phyloP scores from a whole-genome alignment of 2,888 invertebrate genomes.

The Dysmachus trigonus region DNA sequence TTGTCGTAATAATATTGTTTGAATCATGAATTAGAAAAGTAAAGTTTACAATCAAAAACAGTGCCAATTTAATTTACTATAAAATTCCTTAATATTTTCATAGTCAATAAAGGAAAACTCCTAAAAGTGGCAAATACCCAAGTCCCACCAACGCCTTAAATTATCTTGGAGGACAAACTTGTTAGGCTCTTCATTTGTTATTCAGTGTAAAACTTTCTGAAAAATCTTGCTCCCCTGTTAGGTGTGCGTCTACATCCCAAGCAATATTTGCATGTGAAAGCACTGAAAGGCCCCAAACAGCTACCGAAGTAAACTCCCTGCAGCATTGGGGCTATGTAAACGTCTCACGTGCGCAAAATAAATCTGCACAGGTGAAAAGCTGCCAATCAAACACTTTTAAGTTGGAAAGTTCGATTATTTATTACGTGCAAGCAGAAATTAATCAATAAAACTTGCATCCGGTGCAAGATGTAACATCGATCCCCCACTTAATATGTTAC shows the following conservation, averaged over 20 bases:
- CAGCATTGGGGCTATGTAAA: background rate
- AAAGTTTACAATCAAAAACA: background rate
- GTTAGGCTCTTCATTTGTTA: background rate
- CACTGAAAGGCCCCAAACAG: background rate
- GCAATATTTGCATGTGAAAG: background rate
- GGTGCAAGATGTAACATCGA: background rate
- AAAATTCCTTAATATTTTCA: background rate
- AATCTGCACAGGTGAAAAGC: background rate
- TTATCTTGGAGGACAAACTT: background rate
- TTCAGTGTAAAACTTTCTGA: background rate
- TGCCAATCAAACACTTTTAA: background rate
- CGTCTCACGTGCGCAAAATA: conserved; percentile 1
- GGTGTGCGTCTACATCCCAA: background rate
- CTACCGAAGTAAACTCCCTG: background rate
- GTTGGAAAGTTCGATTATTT: background rate
- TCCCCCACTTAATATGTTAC: background rate
- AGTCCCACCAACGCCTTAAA: background rate
- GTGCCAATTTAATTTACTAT: background rate
- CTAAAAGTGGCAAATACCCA: background rate
- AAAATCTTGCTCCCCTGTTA: background rate
- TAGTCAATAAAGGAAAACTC: background rate
- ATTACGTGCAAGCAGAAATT: conserved; percentile 11
- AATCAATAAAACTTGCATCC: conserved; percentile 21
- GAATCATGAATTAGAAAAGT: background rate
- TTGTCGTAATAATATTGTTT: no score